These are phyloP conservation scores for Acronicta alni DNA, from an alignment of 2,888 invertebrate species.

Conservation along the genomic window DNA sequence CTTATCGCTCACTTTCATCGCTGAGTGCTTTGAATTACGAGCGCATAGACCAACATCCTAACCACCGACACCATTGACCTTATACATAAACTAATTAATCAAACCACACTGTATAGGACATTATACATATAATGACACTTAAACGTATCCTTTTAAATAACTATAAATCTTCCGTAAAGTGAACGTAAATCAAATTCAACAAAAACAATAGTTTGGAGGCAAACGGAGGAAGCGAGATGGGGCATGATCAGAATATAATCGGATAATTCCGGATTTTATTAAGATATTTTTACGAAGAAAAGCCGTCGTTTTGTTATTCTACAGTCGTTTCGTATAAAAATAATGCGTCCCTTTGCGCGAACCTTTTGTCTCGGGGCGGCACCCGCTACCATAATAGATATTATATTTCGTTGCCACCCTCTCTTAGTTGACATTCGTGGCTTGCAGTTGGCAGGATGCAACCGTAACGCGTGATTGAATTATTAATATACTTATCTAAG, in stretches of 20 bases:
- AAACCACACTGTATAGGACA: constrained; percentile 40
- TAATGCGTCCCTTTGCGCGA: constrained; percentile 84
- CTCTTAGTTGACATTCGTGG: constrained; percentile 84
- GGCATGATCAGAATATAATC: constrained; percentile 86
- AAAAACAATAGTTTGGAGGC: constrained; percentile 73
- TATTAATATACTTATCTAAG: constrained; percentile 71
- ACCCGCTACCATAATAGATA: constrained; percentile 75
- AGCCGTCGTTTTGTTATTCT: constrained; percentile 82
- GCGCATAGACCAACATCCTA: constrained; percentile 19
- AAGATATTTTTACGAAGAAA: constrained; percentile 86
- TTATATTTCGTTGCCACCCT: constrained; percentile 77
- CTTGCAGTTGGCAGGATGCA: constrained; percentile 85
- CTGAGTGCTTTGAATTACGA: constrained; percentile 33
- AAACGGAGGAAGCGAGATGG: constrained; percentile 79
- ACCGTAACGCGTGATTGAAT: constrained; percentile 83
- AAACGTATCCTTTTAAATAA: constrained; percentile 76
- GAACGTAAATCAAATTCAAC: constrained; percentile 78
- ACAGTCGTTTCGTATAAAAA: constrained; percentile 83
- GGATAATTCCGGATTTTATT: constrained; percentile 82
- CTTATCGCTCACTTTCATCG: constrained; percentile 36
- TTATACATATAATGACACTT: constrained; percentile 61
- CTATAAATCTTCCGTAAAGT: constrained; percentile 74
- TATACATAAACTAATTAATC: constrained; percentile 50
- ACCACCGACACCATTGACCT: constrained; percentile 25
- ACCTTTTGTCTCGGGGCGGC: constrained; percentile 83